Percentiles rank a stretch among this genome's conserved stretches.
Conservation (phyloP, 2,888 invertebrate genomes). For the Drosophila meridiana region DNA sequence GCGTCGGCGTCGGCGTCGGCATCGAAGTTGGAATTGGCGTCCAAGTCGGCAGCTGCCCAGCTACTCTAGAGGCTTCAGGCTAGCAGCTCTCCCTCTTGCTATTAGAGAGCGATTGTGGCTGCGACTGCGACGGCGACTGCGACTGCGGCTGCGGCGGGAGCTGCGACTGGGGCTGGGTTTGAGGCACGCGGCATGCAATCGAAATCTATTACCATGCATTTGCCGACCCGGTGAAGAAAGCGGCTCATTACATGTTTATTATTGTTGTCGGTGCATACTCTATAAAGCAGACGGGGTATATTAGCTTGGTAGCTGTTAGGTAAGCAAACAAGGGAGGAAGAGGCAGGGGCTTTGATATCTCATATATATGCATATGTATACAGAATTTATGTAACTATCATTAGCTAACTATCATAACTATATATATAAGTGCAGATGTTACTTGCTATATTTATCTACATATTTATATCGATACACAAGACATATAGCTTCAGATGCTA, state of each 20-base stretch:
- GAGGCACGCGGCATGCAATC: conserved; percentile 74
- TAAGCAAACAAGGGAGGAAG: too few species aligned
- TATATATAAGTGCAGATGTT: too few species aligned
- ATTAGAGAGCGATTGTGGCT: conserved; percentile 11
- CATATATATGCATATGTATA: too few species aligned
- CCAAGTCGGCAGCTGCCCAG: conserved; percentile 10
- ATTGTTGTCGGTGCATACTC: conserved; percentile 47
- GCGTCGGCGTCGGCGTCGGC: background rate
- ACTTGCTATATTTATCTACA: too few species aligned
- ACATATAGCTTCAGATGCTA: too few species aligned
- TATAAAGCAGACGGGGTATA: background rate
- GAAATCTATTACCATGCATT: conserved; percentile 77
- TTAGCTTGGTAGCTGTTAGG: background rate
- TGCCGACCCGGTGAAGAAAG: conserved; percentile 71
- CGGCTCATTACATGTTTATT: conserved; percentile 77
- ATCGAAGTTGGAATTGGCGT: background rate
- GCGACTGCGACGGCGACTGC: background rate
- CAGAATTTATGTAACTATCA: too few species aligned
- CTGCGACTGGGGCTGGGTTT: background rate
- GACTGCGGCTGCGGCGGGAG: background rate
- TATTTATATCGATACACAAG: too few species aligned
- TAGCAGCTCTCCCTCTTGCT: conserved; percentile 1
- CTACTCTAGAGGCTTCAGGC: background rate
- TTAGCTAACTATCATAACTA: too few species aligned
- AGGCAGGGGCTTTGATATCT: too few species aligned